Evolutionary conservation across 2,888 invertebrate genomes (phyloP).

Genomic region (Galerucella pusilla): DNA sequence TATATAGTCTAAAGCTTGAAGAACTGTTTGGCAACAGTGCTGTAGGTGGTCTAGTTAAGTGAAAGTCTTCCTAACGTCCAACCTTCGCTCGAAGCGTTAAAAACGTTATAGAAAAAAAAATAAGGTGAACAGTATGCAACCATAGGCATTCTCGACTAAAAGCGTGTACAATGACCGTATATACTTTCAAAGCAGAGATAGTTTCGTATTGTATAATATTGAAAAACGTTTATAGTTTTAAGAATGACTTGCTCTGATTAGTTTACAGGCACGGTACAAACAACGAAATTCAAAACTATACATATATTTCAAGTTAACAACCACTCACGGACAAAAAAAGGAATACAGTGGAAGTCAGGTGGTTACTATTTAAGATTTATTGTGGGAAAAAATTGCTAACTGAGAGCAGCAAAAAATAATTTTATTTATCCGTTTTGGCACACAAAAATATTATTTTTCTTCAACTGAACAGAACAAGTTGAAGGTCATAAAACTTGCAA

Average conservation of each 20-base stretch:
- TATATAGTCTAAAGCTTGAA: neutral
- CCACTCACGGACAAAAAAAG: too few relatives aligned
- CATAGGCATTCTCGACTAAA: slow-evolving; percentile 19
- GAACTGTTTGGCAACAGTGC: slow-evolving; percentile 12
- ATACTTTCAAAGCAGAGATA: slow-evolving; percentile 11
- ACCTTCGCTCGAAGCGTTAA: slow-evolving; percentile 36
- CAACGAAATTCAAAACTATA: too few relatives aligned
- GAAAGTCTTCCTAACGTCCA: slow-evolving; percentile 32
- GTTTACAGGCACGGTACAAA: neutral
- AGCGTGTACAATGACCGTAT: slow-evolving; percentile 29
- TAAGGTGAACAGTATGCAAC: slow-evolving; percentile 27
- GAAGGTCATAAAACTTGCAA: too few relatives aligned
- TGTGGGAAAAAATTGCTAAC: too few relatives aligned
- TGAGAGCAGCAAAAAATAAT: too few relatives aligned
- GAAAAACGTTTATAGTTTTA: slow-evolving; percentile 1
- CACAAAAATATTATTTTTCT: too few relatives aligned
- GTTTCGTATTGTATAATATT: slow-evolving; percentile 25
- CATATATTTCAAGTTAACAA: too few relatives aligned
- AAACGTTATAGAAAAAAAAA: slow-evolving; percentile 19
- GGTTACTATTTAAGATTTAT: too few relatives aligned
- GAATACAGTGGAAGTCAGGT: too few relatives aligned
- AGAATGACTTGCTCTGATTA: neutral
- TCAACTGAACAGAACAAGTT: too few relatives aligned
- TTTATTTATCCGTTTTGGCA: too few relatives aligned
- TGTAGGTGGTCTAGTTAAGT: slow-evolving; percentile 27